Conservation (phyloP, 1,140 invertebrate species). For the Stenopsyche tienmushanensis region DNA sequence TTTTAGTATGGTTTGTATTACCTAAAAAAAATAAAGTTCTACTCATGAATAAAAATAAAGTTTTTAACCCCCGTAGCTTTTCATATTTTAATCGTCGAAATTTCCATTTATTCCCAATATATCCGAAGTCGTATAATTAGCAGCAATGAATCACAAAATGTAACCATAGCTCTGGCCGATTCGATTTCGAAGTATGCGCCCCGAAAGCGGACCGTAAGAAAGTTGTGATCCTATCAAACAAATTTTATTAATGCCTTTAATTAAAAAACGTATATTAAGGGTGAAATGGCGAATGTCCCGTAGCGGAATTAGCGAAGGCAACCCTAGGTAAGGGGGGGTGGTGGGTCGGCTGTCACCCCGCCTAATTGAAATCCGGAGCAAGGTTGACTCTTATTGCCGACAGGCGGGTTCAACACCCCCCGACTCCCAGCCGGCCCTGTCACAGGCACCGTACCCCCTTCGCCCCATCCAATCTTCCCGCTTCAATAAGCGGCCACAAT, state of each 20-base stretch:
- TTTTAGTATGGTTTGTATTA: too few species aligned
- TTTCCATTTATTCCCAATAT: too few species aligned
- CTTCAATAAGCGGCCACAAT: conserved; percentile 3
- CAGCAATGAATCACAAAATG: too few species aligned
- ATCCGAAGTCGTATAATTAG: too few species aligned
- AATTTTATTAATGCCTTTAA: conserved; percentile 12
- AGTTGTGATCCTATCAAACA: conserved; percentile 1
- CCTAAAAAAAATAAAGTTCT: too few species aligned
- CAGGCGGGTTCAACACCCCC: conserved; percentile 13
- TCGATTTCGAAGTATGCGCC: neutral
- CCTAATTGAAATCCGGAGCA: conserved; percentile 42
- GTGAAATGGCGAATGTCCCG: conserved; percentile 26
- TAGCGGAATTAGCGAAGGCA: conserved; percentile 28
- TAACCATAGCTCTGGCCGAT: too few species aligned
- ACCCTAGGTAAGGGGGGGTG: neutral
- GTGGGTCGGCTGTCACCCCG: conserved; percentile 34
- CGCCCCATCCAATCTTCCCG: conserved; percentile 15
- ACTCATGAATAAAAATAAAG: too few species aligned
- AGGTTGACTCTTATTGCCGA: conserved; percentile 40
- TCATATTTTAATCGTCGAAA: too few species aligned
- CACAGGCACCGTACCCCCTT: too few species aligned
- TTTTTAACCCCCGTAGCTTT: too few species aligned
- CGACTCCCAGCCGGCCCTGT: neutral
- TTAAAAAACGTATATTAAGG: conserved; percentile 15
- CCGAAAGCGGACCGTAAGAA: neutral